These are phyloP conservation scores for Microdon myrmicae DNA, from an alignment of 2,888 invertebrate genomes.

Conservation along the genomic window DNA sequence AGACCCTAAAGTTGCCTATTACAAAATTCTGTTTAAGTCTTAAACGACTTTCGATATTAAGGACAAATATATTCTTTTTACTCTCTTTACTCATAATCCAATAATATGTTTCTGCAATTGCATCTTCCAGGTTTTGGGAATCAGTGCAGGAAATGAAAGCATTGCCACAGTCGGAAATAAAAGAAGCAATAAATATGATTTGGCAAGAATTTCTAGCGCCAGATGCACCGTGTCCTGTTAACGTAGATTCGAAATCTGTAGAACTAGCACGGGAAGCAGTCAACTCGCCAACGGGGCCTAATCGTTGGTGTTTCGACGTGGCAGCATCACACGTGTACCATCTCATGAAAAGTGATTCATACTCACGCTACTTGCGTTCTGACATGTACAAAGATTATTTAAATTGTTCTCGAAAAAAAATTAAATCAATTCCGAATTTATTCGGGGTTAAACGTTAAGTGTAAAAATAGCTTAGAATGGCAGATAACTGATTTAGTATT, in stretches of 20 bases:
- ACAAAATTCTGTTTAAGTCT: neutral
- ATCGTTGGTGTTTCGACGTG: slow-evolving; percentile 95
- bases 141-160: slow-evolving; percentile 93
- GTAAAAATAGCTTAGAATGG: slow-evolving; percentile 4
- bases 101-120: too few species aligned
- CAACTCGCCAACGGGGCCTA: slow-evolving; percentile 73
- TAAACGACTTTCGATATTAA: neutral
- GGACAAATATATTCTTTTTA: neutral
- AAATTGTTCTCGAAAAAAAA: slow-evolving; percentile 96
- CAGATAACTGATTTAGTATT: neutral
- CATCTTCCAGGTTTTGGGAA: slow-evolving; percentile 85
- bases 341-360: slow-evolving; percentile 99
- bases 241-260: slow-evolving; percentile 93
- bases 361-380: slow-evolving; percentile 95
- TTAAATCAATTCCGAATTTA: slow-evolving; percentile 70
- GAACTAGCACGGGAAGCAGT: slow-evolving; percentile 85
- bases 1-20: too few species aligned
- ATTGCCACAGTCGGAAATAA: slow-evolving; percentile 85
- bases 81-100: neutral
- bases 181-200: slow-evolving; percentile 83
- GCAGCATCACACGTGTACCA: slow-evolving; percentile 99
- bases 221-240: slow-evolving; percentile 96
- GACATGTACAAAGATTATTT: slow-evolving; percentile 99
- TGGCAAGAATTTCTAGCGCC: slow-evolving; percentile 94
- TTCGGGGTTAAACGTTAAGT: slow-evolving; percentile 67